Evolutionary conservation across 1,140 invertebrate species (phyloP), one percentile per base, ranked within the genome.

Genomic region (Zaprionus taronus): DNA sequence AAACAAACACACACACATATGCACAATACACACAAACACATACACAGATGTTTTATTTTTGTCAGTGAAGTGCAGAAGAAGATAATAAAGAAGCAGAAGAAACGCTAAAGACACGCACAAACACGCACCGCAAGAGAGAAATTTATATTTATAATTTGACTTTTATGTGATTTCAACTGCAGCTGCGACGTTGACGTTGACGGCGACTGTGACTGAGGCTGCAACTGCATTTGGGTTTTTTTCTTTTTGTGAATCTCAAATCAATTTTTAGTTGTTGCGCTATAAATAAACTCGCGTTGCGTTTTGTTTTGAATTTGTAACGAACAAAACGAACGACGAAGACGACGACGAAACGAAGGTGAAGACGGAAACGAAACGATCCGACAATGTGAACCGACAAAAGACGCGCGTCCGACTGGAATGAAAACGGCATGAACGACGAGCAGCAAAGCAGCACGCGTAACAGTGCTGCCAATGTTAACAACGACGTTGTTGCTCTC

Each of bases 291-390:
- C 84, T 79, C 72, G 63, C 79, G 57, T 20, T 87, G 78, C 74
- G 83, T 89, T 73, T 77, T 78, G 57, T 84, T 89, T 90, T 81
- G 69, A 84, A 90, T 84, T 79, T 72, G 83, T 79, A 87, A 87
- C 84, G 84, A 72, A 83, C 81, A 66, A 71, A 63, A 55, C 67
- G 60, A 71, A 72, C 34, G 49, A 56, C 20, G 53, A 22, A 36
- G 7, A 5, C 24, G 9, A 34, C 20, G 24, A 53, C 17, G 31
- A 64, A 51, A 9, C 9, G 17, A 49, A 49, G 47, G 15, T 9
- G 38, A 15, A n/a, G 38, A 41, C 38, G 14, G 15, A 14, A 15
- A 49, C 47, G 17, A 41, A n/a, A 41, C 41, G 41, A 47, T 51
- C 9, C 47, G 20, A 20, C 31, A 34, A 34, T 34, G 31, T 14